Percentiles rank a stretch among this genome's conserved stretches.
Evolutionary conservation across 2,888 invertebrate genomes (phyloP).

Genomic region (Osedax fenrisi): DNA sequence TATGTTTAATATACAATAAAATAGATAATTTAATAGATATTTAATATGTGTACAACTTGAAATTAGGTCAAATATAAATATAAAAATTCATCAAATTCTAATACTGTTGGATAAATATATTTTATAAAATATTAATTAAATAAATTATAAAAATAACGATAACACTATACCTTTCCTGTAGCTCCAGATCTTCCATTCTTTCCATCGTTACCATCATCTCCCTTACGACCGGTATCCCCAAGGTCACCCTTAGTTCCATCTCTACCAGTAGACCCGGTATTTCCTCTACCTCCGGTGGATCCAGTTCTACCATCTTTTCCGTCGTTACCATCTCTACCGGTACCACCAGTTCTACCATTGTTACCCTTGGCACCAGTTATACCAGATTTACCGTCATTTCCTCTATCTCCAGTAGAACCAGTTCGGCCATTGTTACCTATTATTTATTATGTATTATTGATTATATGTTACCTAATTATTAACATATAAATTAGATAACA

Average conservation of each 20-base stretch:
- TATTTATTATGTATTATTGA: neutral
- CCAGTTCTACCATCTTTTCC: conserved; percentile 30
- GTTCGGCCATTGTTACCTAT: neutral
- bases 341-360: conserved; percentile 29
- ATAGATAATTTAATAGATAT: neutral
- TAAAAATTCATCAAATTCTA: no score
- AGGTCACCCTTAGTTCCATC: neutral
- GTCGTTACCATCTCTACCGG: conserved; percentile 29
- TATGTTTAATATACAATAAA: no score
- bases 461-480: neutral
- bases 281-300: conserved; percentile 17
- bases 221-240: neutral
- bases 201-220: neutral
- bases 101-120: no score
- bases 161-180: neutral
- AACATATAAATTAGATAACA: neutral
- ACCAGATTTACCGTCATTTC: conserved; percentile 14
- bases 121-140: no score
- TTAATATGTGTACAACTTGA: neutral
- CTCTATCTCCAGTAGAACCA: neutral
- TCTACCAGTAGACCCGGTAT: neutral
- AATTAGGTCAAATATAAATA: no score
- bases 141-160: neutral
- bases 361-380: conserved; percentile 27
- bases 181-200: neutral